Base-by-base conservation (phyloP, 2,797 vertebrate genomes). In the Rhabdophis nuchalis region DNA sequence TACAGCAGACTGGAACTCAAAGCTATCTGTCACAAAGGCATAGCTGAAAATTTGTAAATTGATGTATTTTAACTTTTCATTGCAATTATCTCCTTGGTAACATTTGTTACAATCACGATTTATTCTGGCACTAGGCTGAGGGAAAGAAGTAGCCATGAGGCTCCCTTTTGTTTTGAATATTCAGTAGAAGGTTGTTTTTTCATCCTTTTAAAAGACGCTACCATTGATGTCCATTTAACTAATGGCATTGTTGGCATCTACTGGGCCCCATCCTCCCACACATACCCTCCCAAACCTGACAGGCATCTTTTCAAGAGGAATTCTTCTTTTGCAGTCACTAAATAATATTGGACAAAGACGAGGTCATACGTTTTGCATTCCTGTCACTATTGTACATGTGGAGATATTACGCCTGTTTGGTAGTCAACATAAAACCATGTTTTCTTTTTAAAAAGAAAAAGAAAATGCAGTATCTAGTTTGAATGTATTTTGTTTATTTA, bases 51-150 rank as follows among this genome's bases (percentile, higher is more conserved):
- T 94, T 89, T 91, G 87, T 95, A 95, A 94, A 90, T 91, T 95
- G 94, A 95, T 93, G 90, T 94, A 93, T 92, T 97, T 93, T 94
- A 89, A 92, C 94, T 95, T 92, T 94, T 96, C 86, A 89, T 93
- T 94, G 95, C 96, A 93, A 94, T 96, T 95, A 96, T 96, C 93
- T 96, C 94, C 94, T 96, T 96, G 97, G 93, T 95, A 95, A 95
- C 94, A 90, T 91, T 95, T 96, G 94, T 94, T 95, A 91, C 94
- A 95, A 93, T 96, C 89, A 93, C 96, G 95, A 95, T 93, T 91
- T 94, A 94, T 95, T 96, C 92, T 91, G 93, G 95, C 96, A 96
- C 94, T 91, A 96, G 95, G 95, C 95, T 92, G 95, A 95, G 92
- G 93, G 90, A 90, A 72, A 94, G 87, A 93, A 94, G 95, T 87